Evolutionary conservation across 2,113 vertebrate genomes (phyloP), one percentile per base, ranked within the genome.

Genomic region (Microtus oregoni): DNA sequence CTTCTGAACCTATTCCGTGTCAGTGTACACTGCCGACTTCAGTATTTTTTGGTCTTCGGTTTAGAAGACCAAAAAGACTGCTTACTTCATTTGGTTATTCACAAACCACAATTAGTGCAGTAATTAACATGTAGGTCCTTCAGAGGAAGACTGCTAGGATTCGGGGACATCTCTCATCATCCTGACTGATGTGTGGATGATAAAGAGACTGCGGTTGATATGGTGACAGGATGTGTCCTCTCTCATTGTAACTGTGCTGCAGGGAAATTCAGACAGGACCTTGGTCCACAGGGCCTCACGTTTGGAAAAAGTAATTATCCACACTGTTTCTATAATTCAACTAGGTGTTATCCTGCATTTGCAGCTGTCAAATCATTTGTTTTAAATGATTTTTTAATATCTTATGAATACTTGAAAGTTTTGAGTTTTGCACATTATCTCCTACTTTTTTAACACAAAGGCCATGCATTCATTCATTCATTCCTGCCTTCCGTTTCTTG

Each of bases 81-180:
- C 98, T 98, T 98, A 98, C 98, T 98, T 98, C 98, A 98, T 98
- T 98, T 98, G 97, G 98, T 98, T 98, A 98, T 98, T 98, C 98
- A 99, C 98, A 98, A 98, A 98, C 98, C 98, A 96, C 98, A 99
- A 98, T 99, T 99, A 99, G 98, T 98, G 97, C 97, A 89, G 97
- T 99, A 99, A 99, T 99, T 99, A 99, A 98, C 98, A 86, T 98
- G 98, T 97, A 98, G 98, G 97, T 98, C 98, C 98, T 98, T 98
- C 98, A 98, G 98, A 98, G 97, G 96, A 95, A 98, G 98, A 96
- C 98, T 98, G 98, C 95, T 98, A 96, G 98, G 98, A 98, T 98
- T 98, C 86, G 93, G 97, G 98, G 98, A 98, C 95, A 95, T 97
- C 98, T 97, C 98, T 98, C 98, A 95, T 98, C 98, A 97, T 96